Base-by-base conservation (phyloP, 2,888 invertebrate genomes). In the Meiosimyza platycephala region DNA sequence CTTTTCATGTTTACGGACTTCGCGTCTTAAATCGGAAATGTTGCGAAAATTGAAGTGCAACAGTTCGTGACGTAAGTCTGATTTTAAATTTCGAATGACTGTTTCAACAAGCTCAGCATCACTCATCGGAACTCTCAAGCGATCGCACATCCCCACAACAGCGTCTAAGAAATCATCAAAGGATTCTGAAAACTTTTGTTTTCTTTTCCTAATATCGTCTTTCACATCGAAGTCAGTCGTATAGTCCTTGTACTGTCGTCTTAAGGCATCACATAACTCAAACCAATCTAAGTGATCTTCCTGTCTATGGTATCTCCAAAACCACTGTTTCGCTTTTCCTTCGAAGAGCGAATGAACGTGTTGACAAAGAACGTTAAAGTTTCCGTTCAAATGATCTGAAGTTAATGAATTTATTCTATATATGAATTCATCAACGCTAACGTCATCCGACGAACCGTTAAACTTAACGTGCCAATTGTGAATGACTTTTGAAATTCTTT, bases 91-190 rank as follows among this genome's bases (percentile, higher is more conserved):
- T 11, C 72, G 50, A n/a, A 72, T 12, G 3, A 74, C 52, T 13
- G 65, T 74, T n/a, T 72, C 68, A 6, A 72, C 52, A 15, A 74
- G 48, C 52, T 71, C 72, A 0, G 12, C 13, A 54, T 74, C 71
- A 16, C 2, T 40, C 18, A 71, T 18, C 13, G 64, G 74, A 12
- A 16, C 18, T 18, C 68, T 15, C 1, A 72, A 13, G 18, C 51
- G 59, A 12, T 74, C 74, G 40, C 59, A 28, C 55, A 74, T 72
- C n/a, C 64, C 13, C 60, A 68, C 50, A 16, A 72, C 18, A 3
- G 52, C 60, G 15, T 74, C 72, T 4, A 74, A 18, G 59, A 65
- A 72, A n/a, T 69, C 57, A 51, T 72, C 74, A 54, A 74, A 74
- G 11, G 16, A 50, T 59, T 67, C 63, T 11, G 62, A 54, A 18